Percentiles rank a stretch among this genome's conserved stretches.
Evolutionary conservation across 2,888 invertebrate species (phyloP).

Genomic region (Drosophila rubida): DNA sequence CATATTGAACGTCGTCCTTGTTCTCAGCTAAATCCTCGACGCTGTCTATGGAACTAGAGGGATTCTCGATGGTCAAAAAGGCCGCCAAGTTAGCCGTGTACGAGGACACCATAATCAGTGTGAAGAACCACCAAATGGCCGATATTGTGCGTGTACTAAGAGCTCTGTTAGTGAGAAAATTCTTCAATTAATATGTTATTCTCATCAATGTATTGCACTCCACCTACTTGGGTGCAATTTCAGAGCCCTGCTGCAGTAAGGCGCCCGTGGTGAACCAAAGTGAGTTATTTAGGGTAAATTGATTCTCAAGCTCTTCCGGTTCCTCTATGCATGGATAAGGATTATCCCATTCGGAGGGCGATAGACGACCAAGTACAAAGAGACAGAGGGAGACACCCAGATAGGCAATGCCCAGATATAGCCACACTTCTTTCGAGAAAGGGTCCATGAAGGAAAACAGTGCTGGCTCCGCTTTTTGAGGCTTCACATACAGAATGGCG

Average conservation of each 20-base stretch:
- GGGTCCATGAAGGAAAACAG: conserved; percentile 97
- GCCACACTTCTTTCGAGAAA: conserved; percentile 93
- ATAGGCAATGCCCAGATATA: conserved; percentile 88
- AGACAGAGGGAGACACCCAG: conserved; percentile 86
- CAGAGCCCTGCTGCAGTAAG: conserved; percentile 94
- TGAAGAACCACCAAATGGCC: conserved; percentile 95
- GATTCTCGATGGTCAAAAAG: conserved; percentile 93
- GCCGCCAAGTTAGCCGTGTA: conserved; percentile 97
- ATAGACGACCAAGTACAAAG: conserved; percentile 91
- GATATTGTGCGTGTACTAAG: conserved; percentile 94
- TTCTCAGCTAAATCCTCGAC: conserved; percentile 92
- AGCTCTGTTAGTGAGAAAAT: conserved; percentile 86
- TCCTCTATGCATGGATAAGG: conserved; percentile 94
- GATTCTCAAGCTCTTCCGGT: conserved; percentile 93
- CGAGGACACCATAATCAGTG: conserved; percentile 90
- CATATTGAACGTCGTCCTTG: conserved; percentile 93
- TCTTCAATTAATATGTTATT: neutral
- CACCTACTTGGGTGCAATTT: conserved; percentile 92
- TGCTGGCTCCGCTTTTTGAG: conserved; percentile 92
- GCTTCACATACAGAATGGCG: conserved; percentile 94
- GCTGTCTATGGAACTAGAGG: conserved; percentile 89
- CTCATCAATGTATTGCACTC: neutral
- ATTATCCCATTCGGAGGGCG: conserved; percentile 95
- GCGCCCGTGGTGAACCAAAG: conserved; percentile 95
- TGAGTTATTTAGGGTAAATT: conserved; percentile 92